These are phyloP conservation scores for Heliconius congener DNA, from an alignment of 1,140 invertebrate genomes.

Conservation along the genomic window DNA sequence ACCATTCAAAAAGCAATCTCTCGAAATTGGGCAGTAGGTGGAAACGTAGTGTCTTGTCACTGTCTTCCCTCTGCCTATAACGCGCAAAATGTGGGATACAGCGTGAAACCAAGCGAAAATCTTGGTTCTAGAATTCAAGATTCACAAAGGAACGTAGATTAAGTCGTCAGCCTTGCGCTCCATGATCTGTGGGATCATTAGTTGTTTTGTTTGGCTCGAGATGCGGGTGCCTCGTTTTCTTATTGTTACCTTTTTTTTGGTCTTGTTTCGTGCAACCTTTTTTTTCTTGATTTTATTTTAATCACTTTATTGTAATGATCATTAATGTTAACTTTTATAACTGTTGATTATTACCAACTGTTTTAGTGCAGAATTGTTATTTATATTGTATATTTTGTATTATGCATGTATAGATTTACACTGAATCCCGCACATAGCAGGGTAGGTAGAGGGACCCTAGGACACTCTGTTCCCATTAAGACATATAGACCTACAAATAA, in stretches of 20 bases:
- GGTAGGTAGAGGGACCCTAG: too few species aligned
- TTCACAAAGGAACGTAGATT: conserved; percentile 48
- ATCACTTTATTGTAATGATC: conserved; percentile 1
- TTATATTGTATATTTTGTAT: too few species aligned
- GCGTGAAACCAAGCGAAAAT: too few species aligned
- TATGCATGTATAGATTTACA: too few species aligned
- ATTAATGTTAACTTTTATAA: not conserved
- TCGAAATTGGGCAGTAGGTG: too few species aligned
- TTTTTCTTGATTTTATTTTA: not conserved
- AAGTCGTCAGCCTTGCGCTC: conserved; percentile 49
- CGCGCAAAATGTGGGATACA: too few species aligned
- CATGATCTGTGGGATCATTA: conserved; percentile 34
- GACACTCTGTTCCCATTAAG: too few species aligned
- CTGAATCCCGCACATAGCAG: too few species aligned
- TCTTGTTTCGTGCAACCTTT: not conserved
- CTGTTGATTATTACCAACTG: not conserved
- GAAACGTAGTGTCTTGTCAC: too few species aligned
- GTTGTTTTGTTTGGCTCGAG: conserved; percentile 33
- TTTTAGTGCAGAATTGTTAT: not conserved
- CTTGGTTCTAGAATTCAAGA: conserved; percentile 15
- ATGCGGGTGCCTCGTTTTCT: conserved; percentile 26
- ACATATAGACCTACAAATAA: too few species aligned
- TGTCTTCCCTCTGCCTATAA: too few species aligned
- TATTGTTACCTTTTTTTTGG: conserved; percentile 17
- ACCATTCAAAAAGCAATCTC: too few species aligned